These are phyloP conservation scores for Cabera pusaria DNA, from an alignment of 2,888 invertebrate genomes.

Conservation along the genomic window DNA sequence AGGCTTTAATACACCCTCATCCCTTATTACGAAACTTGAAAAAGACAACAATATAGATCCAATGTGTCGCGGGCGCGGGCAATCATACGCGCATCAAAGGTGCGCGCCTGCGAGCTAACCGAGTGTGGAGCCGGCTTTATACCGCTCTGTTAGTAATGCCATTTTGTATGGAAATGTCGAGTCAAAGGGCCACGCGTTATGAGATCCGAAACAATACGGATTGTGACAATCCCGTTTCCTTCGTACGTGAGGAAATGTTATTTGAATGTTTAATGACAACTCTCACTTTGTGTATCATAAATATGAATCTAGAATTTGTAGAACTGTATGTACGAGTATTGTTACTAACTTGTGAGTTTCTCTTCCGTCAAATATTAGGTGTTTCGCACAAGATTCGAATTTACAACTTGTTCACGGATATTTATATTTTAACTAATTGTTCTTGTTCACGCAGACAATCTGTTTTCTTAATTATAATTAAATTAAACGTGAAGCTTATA, in stretches of 20 bases:
- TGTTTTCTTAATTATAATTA: too few species aligned
- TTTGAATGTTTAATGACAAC: conserved; percentile 78
- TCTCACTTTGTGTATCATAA: conserved; percentile 53
- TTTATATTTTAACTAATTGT: too few species aligned
- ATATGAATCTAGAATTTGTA: conserved; percentile 41
- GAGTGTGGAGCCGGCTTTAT: conserved; percentile 77
- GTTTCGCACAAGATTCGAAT: conserved; percentile 8
- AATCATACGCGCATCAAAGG: conserved; percentile 83
- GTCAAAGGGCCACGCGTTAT: conserved; percentile 80
- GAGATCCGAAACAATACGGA: conserved; percentile 80
- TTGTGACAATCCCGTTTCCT: conserved; percentile 79
- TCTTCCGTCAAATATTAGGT: conserved; percentile 16
- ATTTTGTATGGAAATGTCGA: conserved; percentile 62
- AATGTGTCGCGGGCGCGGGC: conserved; percentile 83
- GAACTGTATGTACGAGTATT: conserved; percentile 26
- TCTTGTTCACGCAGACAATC: too few species aligned
- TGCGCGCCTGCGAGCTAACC: conserved; percentile 69
- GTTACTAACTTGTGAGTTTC: conserved; percentile 27
- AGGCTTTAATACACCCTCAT: conserved; percentile 84
- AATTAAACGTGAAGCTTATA: too few species aligned
- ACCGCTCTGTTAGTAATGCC: conserved; percentile 60
- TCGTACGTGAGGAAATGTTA: conserved; percentile 71
- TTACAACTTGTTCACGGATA: too few species aligned
- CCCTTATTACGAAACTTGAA: conserved; percentile 84
- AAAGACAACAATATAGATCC: conserved; percentile 83